Base-by-base conservation (phyloP, 2,797 vertebrate species). In the Danio choprae region DNA sequence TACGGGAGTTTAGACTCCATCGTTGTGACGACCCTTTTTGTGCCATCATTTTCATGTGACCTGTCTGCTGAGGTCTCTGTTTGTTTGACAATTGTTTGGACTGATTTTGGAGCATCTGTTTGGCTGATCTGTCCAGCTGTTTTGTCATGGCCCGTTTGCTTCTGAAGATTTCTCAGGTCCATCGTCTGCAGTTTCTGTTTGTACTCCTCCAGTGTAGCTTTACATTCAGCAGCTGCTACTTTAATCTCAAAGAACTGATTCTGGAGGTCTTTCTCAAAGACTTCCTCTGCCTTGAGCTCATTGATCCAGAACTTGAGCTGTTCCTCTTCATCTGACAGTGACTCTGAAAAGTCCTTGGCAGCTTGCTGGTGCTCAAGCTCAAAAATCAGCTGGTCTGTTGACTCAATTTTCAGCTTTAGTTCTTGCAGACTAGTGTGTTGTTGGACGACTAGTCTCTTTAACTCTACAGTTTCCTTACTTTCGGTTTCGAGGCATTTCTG, bases 231-330 rank as follows among this genome's bases (percentile, higher is more conserved):
- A 5, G 87, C 92, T 43, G 88, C 92, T 0, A 76, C 80, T 82
- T 82, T 93, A 86, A 94, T 90, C 74, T 94, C 88, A 1, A 91
- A 86, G 82, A 95, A 95, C 82, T 94, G 92, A 15, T 20, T 5
- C 48, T 93, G 91, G 87, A 95, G 78, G 40, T 92, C 91, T 72
- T 71, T 89, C 87, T 93, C 94, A 1, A 90, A 87, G 38, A 70
- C 86, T 75, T 91, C 90, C 74, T 95, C 94, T 0, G 90, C 90
- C 56, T 89, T 92, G 18, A 95, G 81, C 69, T 95, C 93, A 0
- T 94, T 94, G 84, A 93, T 89, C 94, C 94, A 95, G 77, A 93
- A 93, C 53, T 77, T 77, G 1, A 94, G 85, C 83, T 94, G 90
- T 71, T 94, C 92, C 55, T 92, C 91, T 11, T 91, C 90, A 15